Evolutionary conservation across 2,797 vertebrate species (phyloP).

Genomic region (Oceanodroma leucorhoa): DNA sequence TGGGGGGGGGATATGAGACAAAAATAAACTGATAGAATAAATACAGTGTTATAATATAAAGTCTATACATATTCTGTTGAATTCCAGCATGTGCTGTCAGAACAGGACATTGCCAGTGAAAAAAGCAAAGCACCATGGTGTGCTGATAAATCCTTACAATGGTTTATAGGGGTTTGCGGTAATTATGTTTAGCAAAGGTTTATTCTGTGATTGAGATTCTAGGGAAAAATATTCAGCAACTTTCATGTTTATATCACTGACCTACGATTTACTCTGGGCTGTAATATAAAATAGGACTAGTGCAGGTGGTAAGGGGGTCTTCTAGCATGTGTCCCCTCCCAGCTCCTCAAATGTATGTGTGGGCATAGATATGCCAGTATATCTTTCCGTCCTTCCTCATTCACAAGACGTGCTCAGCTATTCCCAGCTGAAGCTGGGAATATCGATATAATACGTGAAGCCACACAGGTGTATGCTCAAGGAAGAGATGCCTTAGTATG

Average conservation of each 20-base stretch:
- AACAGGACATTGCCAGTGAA: not conserved
- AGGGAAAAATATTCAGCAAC: slow-evolving; percentile 30
- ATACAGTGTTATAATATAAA: not conserved
- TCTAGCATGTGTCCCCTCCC: not conserved
- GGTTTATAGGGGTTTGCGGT: slow-evolving; percentile 42
- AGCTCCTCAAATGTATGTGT: accelerated
- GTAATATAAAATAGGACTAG: not conserved
- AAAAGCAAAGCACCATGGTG: slow-evolving; percentile 40
- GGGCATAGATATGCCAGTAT: accelerated
- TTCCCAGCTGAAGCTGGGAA: not conserved
- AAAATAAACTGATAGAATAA: not conserved
- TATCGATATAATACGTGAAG: not conserved
- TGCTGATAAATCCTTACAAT: slow-evolving; percentile 49
- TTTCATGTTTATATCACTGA: slow-evolving; percentile 8
- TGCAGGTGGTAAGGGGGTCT: not conserved
- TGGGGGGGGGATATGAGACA: not conserved
- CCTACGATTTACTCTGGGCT: slow-evolving; percentile 19
- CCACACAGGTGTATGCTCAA: not conserved
- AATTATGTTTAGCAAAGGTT: slow-evolving; percentile 46
- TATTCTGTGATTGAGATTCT: slow-evolving; percentile 51
- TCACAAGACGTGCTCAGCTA: not conserved
- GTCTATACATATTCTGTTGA: not conserved
- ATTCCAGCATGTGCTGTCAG: not conserved
- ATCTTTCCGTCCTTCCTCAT: not conserved
- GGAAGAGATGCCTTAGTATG: not conserved